Base-by-base conservation (phyloP, 2,888 invertebrate genomes). In the Eilema caniola region DNA sequence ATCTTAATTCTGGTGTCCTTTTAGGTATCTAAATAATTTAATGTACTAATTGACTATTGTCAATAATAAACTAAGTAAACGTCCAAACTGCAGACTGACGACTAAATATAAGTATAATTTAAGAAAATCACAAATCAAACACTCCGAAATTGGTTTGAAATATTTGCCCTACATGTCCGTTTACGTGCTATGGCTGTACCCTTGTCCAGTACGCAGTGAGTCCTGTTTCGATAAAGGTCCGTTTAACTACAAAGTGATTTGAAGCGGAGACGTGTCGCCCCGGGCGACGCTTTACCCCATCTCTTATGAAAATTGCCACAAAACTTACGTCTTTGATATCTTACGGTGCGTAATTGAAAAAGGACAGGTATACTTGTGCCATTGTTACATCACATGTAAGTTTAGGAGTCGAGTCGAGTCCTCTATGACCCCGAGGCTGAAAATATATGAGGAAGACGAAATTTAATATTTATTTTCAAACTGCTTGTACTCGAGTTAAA, bases 181-280 rank as follows among this genome's bases (percentile, higher is more conserved):
- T 88, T 87, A 89, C 88, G 70, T 87, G 74, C 81, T 87, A 82
- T 28, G 63, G 72, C 61, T 41, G 67, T 75, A 71, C 75, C 80
- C 77, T 76, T 85, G 90, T 90, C 89, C 89, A 78, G 85, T 83
- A 78, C 69, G 73, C 73, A 83, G 80, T 77, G 79, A 80, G 83
- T 81, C 77, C 77, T 81, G 85, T 84, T 86, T 83, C 87, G 86
- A 89, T 91, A 91, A 92, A 92, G 90, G 88, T 83, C 79, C 88
- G 87, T 89, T 91, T 92, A 93, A 92, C 89, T 90, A 91, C 93
- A 94, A 94, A 94, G 94, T 89, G 92, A 90, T 88, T 87, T 89
- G 82, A 77, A 89, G 86, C 85, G 85, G 82, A 85, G 77, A 80
- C 82, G 73, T 79, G 92, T 94, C 92, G 93, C 95, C 88, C 90